Percentiles rank a stretch among this genome's conserved stretches.
phyloP scores from a whole-genome alignment of 30 jellyfish, hydroid and myxozoan genomes.

The Hydractinia symbiolongicarpus region DNA sequence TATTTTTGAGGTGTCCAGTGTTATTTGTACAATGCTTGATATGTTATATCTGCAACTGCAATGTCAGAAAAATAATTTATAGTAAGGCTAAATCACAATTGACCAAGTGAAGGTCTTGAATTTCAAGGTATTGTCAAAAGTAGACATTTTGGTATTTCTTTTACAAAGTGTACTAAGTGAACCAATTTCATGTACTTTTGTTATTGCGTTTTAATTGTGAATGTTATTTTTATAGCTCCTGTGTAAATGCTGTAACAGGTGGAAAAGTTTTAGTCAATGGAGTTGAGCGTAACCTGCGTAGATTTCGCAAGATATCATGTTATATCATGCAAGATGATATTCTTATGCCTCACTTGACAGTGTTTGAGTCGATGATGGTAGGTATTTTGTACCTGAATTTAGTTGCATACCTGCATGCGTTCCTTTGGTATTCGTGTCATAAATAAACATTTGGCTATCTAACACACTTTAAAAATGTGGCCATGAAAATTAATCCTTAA shows the following conservation, averaged over 20 bases:
- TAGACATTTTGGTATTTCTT: too few relatives aligned
- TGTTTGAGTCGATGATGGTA: constrained; percentile 98
- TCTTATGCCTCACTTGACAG: constrained; percentile 86
- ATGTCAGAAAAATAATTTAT: too few relatives aligned
- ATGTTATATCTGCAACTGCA: too few relatives aligned
- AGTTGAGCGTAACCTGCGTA: constrained; percentile 63
- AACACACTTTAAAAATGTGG: not conserved
- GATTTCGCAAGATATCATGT: constrained; percentile 85
- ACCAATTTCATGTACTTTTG: too few relatives aligned
- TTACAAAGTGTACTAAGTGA: too few relatives aligned
- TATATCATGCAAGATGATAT: constrained; percentile 98
- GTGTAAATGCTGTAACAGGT: constrained; percentile 44
- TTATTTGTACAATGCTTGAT: too few relatives aligned
- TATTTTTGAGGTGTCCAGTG: too few relatives aligned
- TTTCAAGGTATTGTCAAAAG: too few relatives aligned
- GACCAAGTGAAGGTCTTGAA: too few relatives aligned
- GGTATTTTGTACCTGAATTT: not conserved
- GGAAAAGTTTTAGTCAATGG: constrained; percentile 92
- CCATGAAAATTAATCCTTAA: too few relatives aligned
- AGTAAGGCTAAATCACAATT: too few relatives aligned
- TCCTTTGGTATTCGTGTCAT: not conserved
- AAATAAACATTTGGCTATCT: not conserved
- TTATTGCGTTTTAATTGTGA: not conserved
- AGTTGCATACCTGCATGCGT: not conserved
- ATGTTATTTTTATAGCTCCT: constrained; percentile 36